phyloP scores from a whole-genome alignment of 37 sponge, comb jelly and placozoan species.

The Lycopodina hypogea region DNA sequence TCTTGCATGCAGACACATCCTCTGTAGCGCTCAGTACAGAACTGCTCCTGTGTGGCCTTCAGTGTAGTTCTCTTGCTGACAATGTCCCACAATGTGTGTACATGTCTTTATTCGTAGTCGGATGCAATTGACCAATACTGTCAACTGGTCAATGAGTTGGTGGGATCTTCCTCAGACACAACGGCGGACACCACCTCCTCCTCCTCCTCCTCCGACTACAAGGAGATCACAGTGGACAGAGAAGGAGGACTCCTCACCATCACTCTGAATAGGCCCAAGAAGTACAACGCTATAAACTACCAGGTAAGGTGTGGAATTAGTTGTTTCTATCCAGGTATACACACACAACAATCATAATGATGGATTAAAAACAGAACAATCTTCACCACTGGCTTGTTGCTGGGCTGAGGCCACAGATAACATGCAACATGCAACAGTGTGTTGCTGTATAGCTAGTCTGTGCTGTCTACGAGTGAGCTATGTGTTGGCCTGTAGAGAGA shows the following conservation, averaged over 20 bases:
- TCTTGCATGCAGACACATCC: too few species aligned
- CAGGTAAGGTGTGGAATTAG: too few species aligned
- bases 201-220: neutral
- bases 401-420: too few species aligned
- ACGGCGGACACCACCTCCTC: neutral
- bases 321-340: too few species aligned
- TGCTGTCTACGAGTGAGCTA: too few species aligned
- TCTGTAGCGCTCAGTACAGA: too few species aligned
- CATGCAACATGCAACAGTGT: neutral
- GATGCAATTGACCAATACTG: constrained; percentile 66
- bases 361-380: neutral
- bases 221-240: constrained; percentile 52
- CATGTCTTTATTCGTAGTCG: too few species aligned
- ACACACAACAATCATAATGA: neutral
- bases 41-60: too few species aligned
- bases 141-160: constrained; percentile 64
- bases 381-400: neutral
- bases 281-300: constrained; percentile 76
- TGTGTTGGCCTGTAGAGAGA: too few species aligned
- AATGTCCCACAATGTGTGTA: too few species aligned
- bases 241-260: constrained; percentile 75
- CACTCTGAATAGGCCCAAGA: constrained; percentile 80
- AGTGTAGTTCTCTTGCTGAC: too few species aligned
- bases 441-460: neutral
- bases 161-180: constrained; percentile 13